A percentile compares a stretch with the other conserved stretches of the same genome.
These are phyloP conservation scores for Cyphomyrus discorhynchus DNA, from an alignment of 2,113 vertebrate species.

Conservation along the genomic window DNA sequence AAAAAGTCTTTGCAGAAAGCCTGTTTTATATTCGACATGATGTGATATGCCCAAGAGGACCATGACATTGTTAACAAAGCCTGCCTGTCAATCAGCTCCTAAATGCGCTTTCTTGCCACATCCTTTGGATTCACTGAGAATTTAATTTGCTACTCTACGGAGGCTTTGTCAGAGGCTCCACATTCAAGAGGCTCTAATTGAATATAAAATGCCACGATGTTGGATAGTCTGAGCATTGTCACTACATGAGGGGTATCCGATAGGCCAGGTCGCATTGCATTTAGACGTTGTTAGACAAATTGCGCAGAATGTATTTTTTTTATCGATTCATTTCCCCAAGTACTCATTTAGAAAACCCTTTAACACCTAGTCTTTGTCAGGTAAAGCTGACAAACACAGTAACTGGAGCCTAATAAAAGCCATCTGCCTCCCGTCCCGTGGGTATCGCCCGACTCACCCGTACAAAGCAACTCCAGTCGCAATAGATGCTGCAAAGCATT, in stretches of 20 bases:
- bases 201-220: not conserved
- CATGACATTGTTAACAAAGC: not conserved
- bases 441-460: not conserved
- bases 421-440: not conserved
- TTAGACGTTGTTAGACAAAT: not conserved
- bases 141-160: not conserved
- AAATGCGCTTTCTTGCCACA: not conserved
- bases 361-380: not conserved
- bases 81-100: not conserved
- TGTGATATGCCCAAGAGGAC: slow-evolving; percentile 1
- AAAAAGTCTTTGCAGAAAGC: not conserved
- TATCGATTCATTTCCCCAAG: not conserved
- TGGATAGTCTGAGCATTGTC: not conserved
- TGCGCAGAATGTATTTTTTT: not conserved
- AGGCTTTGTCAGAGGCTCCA: not conserved
- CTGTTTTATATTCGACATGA: not conserved
- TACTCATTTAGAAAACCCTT: not conserved
- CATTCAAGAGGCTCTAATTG: not conserved
- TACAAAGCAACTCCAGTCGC: not conserved
- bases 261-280: not conserved
- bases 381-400: not conserved
- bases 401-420: not conserved
- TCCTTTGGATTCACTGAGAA: not conserved
- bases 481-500: not conserved
- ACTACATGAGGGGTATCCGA: not conserved